phyloP scores from a whole-genome alignment of 2,113 vertebrate genomes.

The Uria lomvia region DNA sequence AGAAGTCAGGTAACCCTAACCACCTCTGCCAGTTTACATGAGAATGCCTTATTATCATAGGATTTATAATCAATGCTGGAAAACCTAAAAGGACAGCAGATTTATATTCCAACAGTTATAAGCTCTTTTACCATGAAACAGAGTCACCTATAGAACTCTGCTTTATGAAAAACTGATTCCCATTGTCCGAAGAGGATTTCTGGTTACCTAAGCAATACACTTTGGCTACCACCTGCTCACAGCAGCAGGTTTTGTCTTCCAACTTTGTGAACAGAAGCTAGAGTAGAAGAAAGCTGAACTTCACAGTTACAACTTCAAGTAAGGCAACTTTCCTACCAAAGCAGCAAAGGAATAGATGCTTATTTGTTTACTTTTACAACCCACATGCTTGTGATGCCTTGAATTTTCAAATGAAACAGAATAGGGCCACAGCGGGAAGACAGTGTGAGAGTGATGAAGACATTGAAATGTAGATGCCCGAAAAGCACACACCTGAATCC shows the following conservation, averaged over 20 bases:
- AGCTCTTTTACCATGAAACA: not conserved
- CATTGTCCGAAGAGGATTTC: not conserved
- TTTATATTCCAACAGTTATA: not conserved
- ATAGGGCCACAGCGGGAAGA: not conserved
- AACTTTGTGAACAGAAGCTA: not conserved
- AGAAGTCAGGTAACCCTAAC: not conserved
- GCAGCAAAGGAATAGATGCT: not conserved
- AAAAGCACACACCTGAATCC: not conserved
- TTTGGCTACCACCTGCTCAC: not conserved
- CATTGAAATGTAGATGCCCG: not conserved
- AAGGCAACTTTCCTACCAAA: not conserved
- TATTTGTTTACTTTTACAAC: not conserved
- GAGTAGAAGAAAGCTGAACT: not conserved
- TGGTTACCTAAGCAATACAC: not conserved
- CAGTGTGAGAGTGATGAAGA: not conserved
- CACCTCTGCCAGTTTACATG: not conserved
- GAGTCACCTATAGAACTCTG: not conserved
- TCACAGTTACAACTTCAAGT: not conserved
- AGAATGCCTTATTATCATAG: not conserved
- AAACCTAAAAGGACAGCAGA: not conserved
- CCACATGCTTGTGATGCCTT: not conserved
- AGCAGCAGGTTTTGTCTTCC: not conserved
- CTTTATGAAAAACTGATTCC: not conserved
- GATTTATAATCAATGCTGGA: not conserved
- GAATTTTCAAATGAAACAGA: not conserved